These are phyloP conservation scores for Choloepus hoffmanni DNA, from an alignment of 2,113 vertebrate species.

Conservation along the genomic window DNA sequence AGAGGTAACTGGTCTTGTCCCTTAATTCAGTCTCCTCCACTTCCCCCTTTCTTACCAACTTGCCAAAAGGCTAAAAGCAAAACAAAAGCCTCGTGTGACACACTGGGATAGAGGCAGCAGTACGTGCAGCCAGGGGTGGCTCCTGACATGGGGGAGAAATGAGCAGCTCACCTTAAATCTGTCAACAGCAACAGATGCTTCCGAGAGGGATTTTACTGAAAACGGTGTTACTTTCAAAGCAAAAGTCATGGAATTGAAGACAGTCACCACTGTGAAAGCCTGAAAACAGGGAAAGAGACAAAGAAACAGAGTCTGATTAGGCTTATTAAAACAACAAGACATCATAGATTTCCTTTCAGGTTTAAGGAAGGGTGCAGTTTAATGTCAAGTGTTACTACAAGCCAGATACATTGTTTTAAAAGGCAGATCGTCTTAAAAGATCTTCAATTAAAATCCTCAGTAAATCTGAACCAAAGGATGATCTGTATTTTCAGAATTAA, in stretches of 20 bases:
- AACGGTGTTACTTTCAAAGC: conserved; percentile 97
- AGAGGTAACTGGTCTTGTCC: neutral
- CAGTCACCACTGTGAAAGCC: conserved; percentile 97
- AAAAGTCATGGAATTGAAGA: conserved; percentile 98
- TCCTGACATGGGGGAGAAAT: neutral
- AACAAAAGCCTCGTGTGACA: neutral
- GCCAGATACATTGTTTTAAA: neutral
- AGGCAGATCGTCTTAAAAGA: neutral
- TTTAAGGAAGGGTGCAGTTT: neutral
- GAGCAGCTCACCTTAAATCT: conserved; percentile 92
- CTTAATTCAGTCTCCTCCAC: neutral
- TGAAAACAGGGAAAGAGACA: conserved; percentile 75
- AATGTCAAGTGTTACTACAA: neutral
- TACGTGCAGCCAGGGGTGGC: neutral
- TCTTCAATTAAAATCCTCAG: conserved; percentile 37
- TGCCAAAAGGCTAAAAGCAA: neutral
- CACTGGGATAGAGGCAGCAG: neutral
- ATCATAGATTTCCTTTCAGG: neutral
- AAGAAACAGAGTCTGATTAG: conserved; percentile 10
- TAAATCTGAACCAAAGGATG: conserved; percentile 15
- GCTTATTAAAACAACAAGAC: neutral
- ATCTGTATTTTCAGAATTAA: conserved; percentile 53
- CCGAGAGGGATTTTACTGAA: conserved; percentile 95
- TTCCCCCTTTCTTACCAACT: neutral
- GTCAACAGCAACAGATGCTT: conserved; percentile 94